Base-by-base conservation (phyloP, 2,888 invertebrate species). In the Hydrotaea cyrtoneurina region DNA sequence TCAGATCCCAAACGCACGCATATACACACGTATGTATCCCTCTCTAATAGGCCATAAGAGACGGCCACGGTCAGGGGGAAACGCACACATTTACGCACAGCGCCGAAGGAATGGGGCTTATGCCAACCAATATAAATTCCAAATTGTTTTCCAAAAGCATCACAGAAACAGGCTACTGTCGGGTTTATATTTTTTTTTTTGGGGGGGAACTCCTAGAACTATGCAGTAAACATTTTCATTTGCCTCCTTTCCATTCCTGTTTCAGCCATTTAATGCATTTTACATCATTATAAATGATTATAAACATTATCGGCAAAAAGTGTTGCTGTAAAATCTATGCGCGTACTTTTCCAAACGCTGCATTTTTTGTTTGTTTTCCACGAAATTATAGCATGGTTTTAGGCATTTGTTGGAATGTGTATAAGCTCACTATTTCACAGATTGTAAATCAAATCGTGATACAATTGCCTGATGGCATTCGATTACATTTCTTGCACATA, bases 241-340 rank as follows among this genome's bases (percentile, higher is more conserved):
- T 57, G n/a, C 19, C n/a, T n/a, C 31, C 2, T 31, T 31, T 7
- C 31, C 31, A n/a, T n/a, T 31, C 31, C 4, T 7, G 8, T 23
- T 4, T 19, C 31, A 39, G 19, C 5, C 11, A 21, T 55, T 55
- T 55, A 55, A 55, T 76, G 39, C 31, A 76, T 55, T 71, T 62
- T 23, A 71, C 53, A 69, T 73, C 72, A 81, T 81, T 77, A 77
- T 55, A 64, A 77, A 77, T 81, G 72, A 46, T 72, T 62, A 39
- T 64, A 36, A 10, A 53, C 2, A 39, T 39, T 39, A 39, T 39
- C 4, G 13, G 39, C 7, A 39, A 39, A 1, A 39, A 39, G 8
- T 8, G 2, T 39, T 31, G 17, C 39, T n/a, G 36, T 1, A 39
- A 71, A 71, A 57, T 73, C 17, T 21, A 53, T 10, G 21, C 55